Evolutionary conservation across 2,888 invertebrate genomes (phyloP), one percentile per base, ranked within the genome.

Genomic region (Coleophora deauratella): DNA sequence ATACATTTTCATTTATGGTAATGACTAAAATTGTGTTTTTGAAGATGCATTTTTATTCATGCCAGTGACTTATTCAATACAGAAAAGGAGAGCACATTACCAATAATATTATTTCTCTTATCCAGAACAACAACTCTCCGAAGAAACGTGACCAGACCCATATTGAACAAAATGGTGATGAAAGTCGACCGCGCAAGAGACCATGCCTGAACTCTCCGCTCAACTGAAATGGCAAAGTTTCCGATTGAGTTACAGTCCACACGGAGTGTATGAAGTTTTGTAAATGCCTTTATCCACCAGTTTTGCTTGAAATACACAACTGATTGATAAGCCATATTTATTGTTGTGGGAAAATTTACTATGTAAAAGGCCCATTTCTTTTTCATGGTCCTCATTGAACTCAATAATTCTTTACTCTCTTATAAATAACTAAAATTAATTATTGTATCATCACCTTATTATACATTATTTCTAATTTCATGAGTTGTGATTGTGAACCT

Each of bases 71-170:
- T 4, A 21, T 3, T 21, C 3, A 21, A 21, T 21, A 6, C 21
- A 21, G 6, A 4, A 21, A 21, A 3, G 6, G 21, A 21, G n/a
- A 21, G 21, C 21, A 3, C 21, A 3, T 21, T 21, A 21, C 21
- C 21, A 21, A 21, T 21, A 21, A 21, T 21, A 6, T n/a, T 36
- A 35, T 27, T 37, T 32, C 33, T 14, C 35, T 28, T 33, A 74
- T 71, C 41, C 15, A 87, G 87, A 70, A 84, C 47, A 77, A 89
- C 79, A 86, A 76, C 46, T 86, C 88, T 31, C 89, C 89, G 50
- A 89, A 89, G 62, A 90, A 90, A 68, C 79, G 90, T 47, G 90
- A 90, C 47, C 81, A 82, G 47, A 87, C 79, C 55, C 79, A 78
- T 47, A 61, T 81, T 41, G 84, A 84, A 49, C 86, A 87, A 50